Percentiles rank a stretch among this genome's conserved stretches.
Conservation (phyloP, 1,140 invertebrate species). For the Diorhabda sublineata region DNA sequence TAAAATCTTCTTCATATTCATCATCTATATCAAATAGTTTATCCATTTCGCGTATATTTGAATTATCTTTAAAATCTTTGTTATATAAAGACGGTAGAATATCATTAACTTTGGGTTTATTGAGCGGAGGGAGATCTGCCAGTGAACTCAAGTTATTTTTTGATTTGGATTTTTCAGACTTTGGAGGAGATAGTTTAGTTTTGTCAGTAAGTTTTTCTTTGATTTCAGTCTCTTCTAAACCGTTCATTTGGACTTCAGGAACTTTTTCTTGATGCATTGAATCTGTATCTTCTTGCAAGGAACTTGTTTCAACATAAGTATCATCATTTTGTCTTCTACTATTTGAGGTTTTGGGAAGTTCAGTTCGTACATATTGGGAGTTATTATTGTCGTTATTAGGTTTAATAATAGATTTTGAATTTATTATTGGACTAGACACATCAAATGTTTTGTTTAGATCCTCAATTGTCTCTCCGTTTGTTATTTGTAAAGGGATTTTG, state of each 20-base stretch:
- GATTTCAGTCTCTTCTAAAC: constrained; percentile 11
- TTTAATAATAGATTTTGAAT: constrained; percentile 14
- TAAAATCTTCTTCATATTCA: constrained; percentile 43
- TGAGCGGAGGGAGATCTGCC: constrained; percentile 34
- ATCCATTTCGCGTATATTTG: constrained; percentile 33
- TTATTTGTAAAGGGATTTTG: neutral
- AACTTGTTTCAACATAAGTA: constrained; percentile 38
- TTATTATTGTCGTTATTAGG: neutral
- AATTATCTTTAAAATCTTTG: constrained; percentile 38
- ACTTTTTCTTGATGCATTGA: constrained; percentile 8
- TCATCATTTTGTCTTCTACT: constrained; percentile 29
- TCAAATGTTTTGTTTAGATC: constrained; percentile 25
- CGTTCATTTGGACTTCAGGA: constrained; percentile 10
- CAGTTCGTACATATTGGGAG: constrained; percentile 5
- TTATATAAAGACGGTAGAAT: constrained; percentile 41
- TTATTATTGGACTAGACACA: constrained; percentile 17
- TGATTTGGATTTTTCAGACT: constrained; percentile 36
- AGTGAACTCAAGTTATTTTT: constrained; percentile 32
- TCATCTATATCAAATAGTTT: constrained; percentile 33
- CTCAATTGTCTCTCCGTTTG: neutral
- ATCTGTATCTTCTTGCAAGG: constrained; percentile 35
- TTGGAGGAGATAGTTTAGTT: constrained; percentile 28
- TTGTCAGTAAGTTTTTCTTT: constrained; percentile 26
- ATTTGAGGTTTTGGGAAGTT: neutral
- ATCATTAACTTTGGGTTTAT: constrained; percentile 36